A percentile compares a stretch with the other conserved stretches of the same genome.
phyloP scores from a whole-genome alignment of 2,888 invertebrate species.

The Coelopa pilipes region DNA sequence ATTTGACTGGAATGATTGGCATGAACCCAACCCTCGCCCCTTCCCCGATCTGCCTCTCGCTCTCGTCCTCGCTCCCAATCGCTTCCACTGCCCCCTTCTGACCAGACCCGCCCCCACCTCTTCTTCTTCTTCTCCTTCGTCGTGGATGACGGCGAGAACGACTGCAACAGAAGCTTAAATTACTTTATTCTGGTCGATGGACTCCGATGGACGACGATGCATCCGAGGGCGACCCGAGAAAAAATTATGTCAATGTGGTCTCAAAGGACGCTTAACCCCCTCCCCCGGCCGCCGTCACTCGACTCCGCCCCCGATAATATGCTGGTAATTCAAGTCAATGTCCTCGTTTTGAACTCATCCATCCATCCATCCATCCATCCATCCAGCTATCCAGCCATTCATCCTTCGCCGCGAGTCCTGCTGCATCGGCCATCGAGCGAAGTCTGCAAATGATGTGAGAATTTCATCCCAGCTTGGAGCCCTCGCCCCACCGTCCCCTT shows the following conservation, averaged over 20 bases:
- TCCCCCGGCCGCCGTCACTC: neutral
- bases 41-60: too few relatives aligned
- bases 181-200: slow-evolving; percentile 30
- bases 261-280: neutral
- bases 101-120: neutral
- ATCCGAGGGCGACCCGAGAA: neutral
- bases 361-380: too few relatives aligned
- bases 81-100: slow-evolving; percentile 10
- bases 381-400: too few relatives aligned
- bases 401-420: too few relatives aligned
- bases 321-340: slow-evolving; percentile 13
- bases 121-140: too few relatives aligned
- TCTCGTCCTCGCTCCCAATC: neutral
- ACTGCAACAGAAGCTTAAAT: slow-evolving; percentile 8
- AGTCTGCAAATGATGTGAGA: slow-evolving; percentile 6
- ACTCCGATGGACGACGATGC: neutral
- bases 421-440: too few relatives aligned
- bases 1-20: slow-evolving; percentile 45
- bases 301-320: neutral
- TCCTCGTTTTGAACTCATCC: neutral
- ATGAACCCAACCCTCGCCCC: slow-evolving; percentile 34
- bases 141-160: neutral
- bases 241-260: slow-evolving; percentile 10
- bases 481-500: neutral
- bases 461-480: slow-evolving; percentile 3